Percentiles rank a stretch among this genome's conserved stretches.
These are phyloP conservation scores for Felis chaus DNA, from an alignment of 2,113 vertebrate genomes.

Conservation along the genomic window DNA sequence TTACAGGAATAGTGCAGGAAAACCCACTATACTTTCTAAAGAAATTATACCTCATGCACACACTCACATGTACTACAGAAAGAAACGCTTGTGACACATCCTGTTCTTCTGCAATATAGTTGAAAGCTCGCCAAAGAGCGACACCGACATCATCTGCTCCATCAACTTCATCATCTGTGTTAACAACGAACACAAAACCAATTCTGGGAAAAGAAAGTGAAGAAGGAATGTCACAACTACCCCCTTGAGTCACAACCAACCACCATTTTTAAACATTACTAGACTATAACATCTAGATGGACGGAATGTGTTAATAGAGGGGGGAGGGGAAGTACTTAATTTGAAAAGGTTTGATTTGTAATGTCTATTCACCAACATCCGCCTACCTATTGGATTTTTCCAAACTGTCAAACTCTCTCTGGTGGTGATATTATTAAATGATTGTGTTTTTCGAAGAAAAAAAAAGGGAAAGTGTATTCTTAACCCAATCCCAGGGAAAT, in stretches of 20 bases:
- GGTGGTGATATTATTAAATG: not conserved
- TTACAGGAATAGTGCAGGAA: not conserved
- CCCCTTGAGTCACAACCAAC: not conserved
- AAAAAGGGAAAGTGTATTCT: not conserved
- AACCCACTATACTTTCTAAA: not conserved
- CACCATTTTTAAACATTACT: not conserved
- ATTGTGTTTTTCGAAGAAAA: not conserved
- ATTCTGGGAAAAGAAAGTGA: constrained; percentile 86
- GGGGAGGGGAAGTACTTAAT: not conserved
- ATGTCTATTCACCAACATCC: not conserved
- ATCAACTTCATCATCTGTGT: constrained; percentile 90
- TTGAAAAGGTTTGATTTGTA: not conserved
- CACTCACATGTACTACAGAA: constrained; percentile 91
- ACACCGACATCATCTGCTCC: constrained; percentile 90
- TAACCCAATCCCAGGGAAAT: not conserved
- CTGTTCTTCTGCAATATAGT: constrained; percentile 92
- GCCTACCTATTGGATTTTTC: not conserved
- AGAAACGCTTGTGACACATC: constrained; percentile 91
- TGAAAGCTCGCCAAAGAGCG: constrained; percentile 93
- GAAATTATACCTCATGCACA: constrained; percentile 34
- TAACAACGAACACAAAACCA: constrained; percentile 96
- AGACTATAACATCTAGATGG: not conserved
- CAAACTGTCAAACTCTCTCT: not conserved
- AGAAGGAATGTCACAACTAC: constrained; percentile 33
- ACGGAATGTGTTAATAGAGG: not conserved